These are phyloP conservation scores for Melanocharis versteri DNA, from an alignment of 2,113 vertebrate species.

Conservation along the genomic window DNA sequence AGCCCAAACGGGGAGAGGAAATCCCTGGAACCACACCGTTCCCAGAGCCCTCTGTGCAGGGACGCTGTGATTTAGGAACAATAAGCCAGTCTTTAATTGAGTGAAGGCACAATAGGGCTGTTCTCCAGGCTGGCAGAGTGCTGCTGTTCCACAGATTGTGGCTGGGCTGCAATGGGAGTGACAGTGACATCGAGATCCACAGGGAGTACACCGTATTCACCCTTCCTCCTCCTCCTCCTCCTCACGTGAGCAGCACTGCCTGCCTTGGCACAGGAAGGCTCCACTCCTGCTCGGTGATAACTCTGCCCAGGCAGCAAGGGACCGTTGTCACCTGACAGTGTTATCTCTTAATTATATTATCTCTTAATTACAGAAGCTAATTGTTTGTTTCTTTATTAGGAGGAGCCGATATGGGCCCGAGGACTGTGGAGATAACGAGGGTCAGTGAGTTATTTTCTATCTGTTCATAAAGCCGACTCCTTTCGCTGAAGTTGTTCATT, in stretches of 20 bases:
- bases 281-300: conserved; percentile 28
- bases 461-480: not conserved
- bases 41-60: not conserved
- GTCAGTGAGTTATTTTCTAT: conserved; percentile 74
- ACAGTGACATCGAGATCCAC: not conserved
- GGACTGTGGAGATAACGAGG: conserved; percentile 87
- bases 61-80: not conserved
- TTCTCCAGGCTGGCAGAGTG: not conserved
- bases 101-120: conserved; percentile 10
- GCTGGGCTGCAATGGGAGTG: not conserved
- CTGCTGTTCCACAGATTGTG: not conserved
- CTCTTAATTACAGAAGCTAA: conserved; percentile 63
- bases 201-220: not conserved
- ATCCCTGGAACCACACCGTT: not conserved
- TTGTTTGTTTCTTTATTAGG: conserved; percentile 51
- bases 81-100: conserved; percentile 4
- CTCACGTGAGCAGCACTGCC: not conserved
- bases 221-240: not conserved
- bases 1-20: not conserved
- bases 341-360: conserved; percentile 55
- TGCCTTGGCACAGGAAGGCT: conserved; percentile 18
- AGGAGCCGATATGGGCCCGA: conserved; percentile 74
- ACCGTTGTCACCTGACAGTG: not conserved
- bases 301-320: conserved; percentile 21
- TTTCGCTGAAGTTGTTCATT: not conserved